Evolutionary conservation across 1,140 invertebrate species (phyloP).

Genomic region (Trachymyrmex septentrionalis): DNA sequence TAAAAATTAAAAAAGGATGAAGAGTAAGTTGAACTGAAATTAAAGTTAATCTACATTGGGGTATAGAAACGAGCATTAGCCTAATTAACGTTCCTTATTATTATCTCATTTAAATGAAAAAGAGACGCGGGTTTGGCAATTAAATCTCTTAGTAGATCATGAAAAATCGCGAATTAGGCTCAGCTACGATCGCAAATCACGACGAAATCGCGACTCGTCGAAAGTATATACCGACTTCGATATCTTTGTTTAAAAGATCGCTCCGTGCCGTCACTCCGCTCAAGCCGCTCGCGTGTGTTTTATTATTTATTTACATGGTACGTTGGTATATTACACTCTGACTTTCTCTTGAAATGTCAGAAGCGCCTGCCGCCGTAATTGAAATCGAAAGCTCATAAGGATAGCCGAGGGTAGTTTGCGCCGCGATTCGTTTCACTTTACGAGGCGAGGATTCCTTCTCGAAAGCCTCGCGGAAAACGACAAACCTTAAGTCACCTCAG

Average conservation of each 20-base stretch:
- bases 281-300: constrained; percentile 20
- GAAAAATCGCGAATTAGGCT: not conserved
- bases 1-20: too few species aligned
- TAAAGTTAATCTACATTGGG: too few species aligned
- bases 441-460: not conserved
- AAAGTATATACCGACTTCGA: constrained; percentile 8
- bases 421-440: not conserved
- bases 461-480: constrained; percentile 7
- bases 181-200: not conserved
- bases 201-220: not conserved
- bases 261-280: not conserved
- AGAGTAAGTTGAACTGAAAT: too few species aligned
- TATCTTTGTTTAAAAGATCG: not conserved
- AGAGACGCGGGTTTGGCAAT: not conserved
- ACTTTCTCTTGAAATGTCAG: constrained; percentile 46
- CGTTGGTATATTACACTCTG: constrained; percentile 28
- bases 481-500: not conserved
- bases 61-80: too few species aligned
- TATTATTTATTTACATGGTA: constrained; percentile 52
- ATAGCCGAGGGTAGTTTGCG: not conserved
- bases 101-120: too few species aligned
- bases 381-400: constrained; percentile 47
- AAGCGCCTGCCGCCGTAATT: constrained; percentile 23
- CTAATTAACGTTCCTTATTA: not conserved
- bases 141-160: not conserved